Evolutionary conservation across 1,140 invertebrate genomes (phyloP), one percentile per base, ranked within the genome.

Genomic region (Trinorchestia longiramus): DNA sequence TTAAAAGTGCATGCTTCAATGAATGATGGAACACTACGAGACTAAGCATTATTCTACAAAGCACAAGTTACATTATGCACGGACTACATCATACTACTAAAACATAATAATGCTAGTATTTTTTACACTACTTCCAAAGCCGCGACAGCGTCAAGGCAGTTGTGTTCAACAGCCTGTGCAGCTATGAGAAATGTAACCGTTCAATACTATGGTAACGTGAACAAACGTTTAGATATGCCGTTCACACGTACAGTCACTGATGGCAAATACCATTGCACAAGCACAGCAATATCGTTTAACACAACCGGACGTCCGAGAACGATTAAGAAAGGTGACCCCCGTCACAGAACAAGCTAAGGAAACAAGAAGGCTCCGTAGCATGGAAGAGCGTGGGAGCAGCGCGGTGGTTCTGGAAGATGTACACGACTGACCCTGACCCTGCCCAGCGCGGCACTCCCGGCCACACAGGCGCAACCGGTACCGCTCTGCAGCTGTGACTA

Each of bases 371-470:
- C 88, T 41, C 15, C 11, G 41, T 11, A 90, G 88, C 43, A 41
- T 11, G 88, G 88, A 41, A 90, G 88, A 90, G 88, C 88, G 88
- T 90, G 88, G 88, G 88, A 90, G 41, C 88, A 90, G n/a, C 87
- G 43, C 88, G 43, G 43, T 41, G 62, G 43, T 41, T 41, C 88
- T 42, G 43, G 88, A 90, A 43, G 88, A 43, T 42, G 43, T 43
- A 90, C 88, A 41, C 88, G 41, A 41, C 15, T 90, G 88, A 90
- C 88, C 88, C 88, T 90, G 88, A 90, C 88, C 88, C 88, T 43
- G 88, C 88, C 62, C 62, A 77, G 62, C 28, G 62, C 28, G 47
- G 11, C 62, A 53, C 47, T 6, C 47, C 47, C 47, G 47, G 47
- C 47, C 47, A 53, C 47, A 53, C 47, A 77, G 15, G 28, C 62